Percentiles rank a stretch among this genome's conserved stretches.
Conservation (phyloP, 2,888 invertebrate species). For the Conus canariensis region DNA sequence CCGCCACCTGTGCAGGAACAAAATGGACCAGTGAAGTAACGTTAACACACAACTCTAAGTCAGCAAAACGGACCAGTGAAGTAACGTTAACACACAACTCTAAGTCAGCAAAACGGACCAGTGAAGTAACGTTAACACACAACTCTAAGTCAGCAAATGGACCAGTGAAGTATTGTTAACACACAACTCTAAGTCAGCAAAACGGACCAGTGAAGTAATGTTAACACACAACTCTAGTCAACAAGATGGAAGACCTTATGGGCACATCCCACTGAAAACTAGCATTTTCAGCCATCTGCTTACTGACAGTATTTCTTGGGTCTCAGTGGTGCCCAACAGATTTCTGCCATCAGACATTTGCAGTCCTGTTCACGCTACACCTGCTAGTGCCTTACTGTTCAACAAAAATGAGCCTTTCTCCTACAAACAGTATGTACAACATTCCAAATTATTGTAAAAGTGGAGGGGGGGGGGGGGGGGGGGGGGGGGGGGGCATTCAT, state of each 20-base stretch:
- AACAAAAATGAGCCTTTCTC: too few species aligned
- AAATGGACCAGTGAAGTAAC: not conserved
- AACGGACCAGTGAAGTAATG: not conserved
- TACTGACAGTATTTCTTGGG: too few species aligned
- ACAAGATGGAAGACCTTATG: not conserved
- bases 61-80: not conserved
- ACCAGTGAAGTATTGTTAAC: not conserved
- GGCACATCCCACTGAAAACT: too few species aligned
- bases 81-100: not conserved
- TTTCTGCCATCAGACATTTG: too few species aligned
- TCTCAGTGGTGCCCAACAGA: too few species aligned
- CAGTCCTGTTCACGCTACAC: too few species aligned
- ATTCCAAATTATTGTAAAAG: too few species aligned
- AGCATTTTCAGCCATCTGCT: too few species aligned
- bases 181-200: not conserved
- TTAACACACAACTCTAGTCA: not conserved
- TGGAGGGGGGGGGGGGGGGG: too few species aligned
- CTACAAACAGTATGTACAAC: too few species aligned
- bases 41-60: not conserved
- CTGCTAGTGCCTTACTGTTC: too few species aligned
- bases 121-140: not conserved
- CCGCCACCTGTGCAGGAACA: conserved; percentile 28
- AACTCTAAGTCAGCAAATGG: not conserved
- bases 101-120: not conserved
- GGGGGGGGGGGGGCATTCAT: too few species aligned